These are phyloP conservation scores for Acronicta psi DNA, from an alignment of 2,888 invertebrate species.

Conservation along the genomic window DNA sequence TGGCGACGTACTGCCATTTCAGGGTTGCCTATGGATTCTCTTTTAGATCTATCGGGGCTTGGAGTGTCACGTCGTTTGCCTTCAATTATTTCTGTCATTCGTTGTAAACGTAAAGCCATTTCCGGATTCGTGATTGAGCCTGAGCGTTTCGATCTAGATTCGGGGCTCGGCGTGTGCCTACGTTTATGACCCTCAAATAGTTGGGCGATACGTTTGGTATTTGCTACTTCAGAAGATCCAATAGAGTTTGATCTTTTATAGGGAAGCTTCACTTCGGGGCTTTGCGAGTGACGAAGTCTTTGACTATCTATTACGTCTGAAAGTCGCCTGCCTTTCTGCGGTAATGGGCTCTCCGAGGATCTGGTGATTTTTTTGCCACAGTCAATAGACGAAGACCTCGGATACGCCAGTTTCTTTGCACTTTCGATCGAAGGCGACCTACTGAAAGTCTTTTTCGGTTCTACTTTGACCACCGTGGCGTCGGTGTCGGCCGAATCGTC, in stretches of 20 bases:
- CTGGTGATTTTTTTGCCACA: slow-evolving; percentile 54
- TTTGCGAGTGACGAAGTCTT: slow-evolving; percentile 66
- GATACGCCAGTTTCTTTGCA: slow-evolving; percentile 52
- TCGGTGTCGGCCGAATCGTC: slow-evolving; percentile 77
- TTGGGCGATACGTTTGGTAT: slow-evolving; percentile 75
- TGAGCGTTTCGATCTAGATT: slow-evolving; percentile 64
- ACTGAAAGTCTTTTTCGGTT: slow-evolving; percentile 53
- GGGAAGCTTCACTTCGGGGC: slow-evolving; percentile 61
- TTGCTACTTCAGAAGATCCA: slow-evolving; percentile 68
- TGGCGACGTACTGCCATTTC: slow-evolving; percentile 78
- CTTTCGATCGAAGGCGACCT: slow-evolving; percentile 49
- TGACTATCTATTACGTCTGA: slow-evolving; percentile 67
- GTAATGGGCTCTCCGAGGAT: slow-evolving; percentile 57
- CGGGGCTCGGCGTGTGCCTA: slow-evolving; percentile 73
- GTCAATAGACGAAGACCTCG: slow-evolving; percentile 54
- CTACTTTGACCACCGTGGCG: slow-evolving; percentile 65
- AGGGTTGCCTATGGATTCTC: slow-evolving; percentile 72
- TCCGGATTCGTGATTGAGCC: slow-evolving; percentile 70
- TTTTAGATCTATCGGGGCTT: slow-evolving; percentile 71
- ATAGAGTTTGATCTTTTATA: slow-evolving; percentile 74
- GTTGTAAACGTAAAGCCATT: slow-evolving; percentile 73
- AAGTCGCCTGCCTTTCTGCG: slow-evolving; percentile 63
- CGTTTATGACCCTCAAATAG: slow-evolving; percentile 75
- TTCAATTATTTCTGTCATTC: slow-evolving; percentile 79
- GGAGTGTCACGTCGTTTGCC: slow-evolving; percentile 73